Conservation (phyloP, 2,113 vertebrate species). For the Xenotilapia leptura region DNA sequence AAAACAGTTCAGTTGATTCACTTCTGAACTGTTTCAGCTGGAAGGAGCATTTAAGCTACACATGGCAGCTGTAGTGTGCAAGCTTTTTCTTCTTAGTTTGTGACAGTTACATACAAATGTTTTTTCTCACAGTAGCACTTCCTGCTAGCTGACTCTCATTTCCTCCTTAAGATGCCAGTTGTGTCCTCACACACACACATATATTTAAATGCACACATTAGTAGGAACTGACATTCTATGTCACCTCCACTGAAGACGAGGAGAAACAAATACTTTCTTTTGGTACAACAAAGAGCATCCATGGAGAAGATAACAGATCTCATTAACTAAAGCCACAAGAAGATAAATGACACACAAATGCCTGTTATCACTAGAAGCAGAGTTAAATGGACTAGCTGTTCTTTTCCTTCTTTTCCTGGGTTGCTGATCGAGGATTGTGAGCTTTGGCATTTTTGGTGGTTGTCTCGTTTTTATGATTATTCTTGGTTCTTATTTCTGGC, state of each 20-base stretch:
- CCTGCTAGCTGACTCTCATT: slow-evolving; percentile 61
- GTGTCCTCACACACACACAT: neutral
- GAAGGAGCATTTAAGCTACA: neutral
- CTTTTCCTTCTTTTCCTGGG: neutral
- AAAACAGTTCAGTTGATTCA: neutral
- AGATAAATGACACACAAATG: neutral
- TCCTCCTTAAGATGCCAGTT: slow-evolving; percentile 24
- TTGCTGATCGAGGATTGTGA: neutral
- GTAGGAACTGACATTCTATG: neutral
- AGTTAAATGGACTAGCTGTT: neutral
- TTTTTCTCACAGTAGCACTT: slow-evolving; percentile 51
- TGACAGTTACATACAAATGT: neutral
- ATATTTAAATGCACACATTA: neutral
- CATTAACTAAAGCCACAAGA: slow-evolving; percentile 21
- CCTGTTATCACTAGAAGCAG: neutral
- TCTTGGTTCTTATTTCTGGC: neutral
- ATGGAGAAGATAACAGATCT: slow-evolving; percentile 27
- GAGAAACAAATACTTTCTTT: slow-evolving; percentile 56
- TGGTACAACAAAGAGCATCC: slow-evolving; percentile 12
- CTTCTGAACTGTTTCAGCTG: accelerated
- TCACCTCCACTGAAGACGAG: slow-evolving; percentile 1
- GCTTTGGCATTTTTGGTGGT: neutral
- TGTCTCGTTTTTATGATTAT: neutral
- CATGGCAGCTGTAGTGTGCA: accelerated
- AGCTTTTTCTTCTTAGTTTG: neutral